A percentile compares a stretch with the other conserved stretches of the same genome.
Conservation (phyloP, 2,888 invertebrate genomes). For the Metacarcinus magister region DNA sequence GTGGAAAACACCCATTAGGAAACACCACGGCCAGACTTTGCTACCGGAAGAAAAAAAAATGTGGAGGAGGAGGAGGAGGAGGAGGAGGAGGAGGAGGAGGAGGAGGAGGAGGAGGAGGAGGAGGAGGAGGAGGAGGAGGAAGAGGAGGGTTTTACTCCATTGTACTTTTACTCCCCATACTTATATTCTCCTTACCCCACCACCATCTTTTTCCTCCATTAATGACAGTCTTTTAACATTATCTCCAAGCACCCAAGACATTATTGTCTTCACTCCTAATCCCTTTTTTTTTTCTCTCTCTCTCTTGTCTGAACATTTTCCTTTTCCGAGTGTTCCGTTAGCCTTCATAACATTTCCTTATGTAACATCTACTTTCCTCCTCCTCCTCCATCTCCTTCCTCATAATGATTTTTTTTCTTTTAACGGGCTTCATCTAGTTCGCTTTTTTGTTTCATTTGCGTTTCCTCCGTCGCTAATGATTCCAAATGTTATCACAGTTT, state of each 20-base stretch:
- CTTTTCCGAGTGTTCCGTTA: background rate
- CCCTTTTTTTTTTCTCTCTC: background rate
- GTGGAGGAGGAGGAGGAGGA: background rate
- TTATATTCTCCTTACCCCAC: background rate
- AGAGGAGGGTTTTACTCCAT: background rate
- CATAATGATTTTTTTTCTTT: background rate
- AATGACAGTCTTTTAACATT: background rate
- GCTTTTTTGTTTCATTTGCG: background rate
- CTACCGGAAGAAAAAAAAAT: background rate
- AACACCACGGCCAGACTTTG: background rate
- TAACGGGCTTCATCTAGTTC: background rate
- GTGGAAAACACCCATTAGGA: constrained; percentile 35
- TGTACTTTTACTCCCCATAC: background rate
- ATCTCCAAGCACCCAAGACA: background rate
- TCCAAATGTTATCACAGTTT: no score
- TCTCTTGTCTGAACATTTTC: background rate
- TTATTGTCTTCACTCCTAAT: background rate
- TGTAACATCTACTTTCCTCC: background rate
- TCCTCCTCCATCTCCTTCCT: background rate
- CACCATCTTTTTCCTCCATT: background rate
- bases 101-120: background rate
- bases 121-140: background rate
- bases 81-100: background rate
- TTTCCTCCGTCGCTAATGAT: background rate
- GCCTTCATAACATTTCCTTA: background rate